phyloP scores from a whole-genome alignment of 2,888 invertebrate species.

The Germaria angustata region DNA sequence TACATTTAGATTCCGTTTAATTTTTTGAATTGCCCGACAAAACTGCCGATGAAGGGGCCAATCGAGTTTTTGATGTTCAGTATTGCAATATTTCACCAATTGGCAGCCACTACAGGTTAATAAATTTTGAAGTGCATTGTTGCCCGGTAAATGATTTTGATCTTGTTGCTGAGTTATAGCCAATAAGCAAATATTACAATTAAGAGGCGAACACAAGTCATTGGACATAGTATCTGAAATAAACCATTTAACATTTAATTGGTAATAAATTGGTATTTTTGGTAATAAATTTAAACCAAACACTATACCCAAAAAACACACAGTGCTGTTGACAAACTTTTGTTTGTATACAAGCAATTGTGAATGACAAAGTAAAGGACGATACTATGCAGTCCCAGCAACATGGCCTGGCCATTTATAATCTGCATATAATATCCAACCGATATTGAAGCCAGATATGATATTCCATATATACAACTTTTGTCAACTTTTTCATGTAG shows the following conservation, averaged over 20 bases:
- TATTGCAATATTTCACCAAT: constrained; percentile 83
- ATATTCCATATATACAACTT: no score
- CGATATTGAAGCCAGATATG: no score
- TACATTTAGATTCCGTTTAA: constrained; percentile 66
- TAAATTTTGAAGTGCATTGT: background rate
- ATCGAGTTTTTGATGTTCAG: constrained; percentile 84
- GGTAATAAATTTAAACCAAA: no score
- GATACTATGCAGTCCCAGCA: no score
- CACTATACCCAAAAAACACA: no score
- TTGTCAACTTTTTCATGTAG: no score
- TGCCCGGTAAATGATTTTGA: background rate
- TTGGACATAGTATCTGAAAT: constrained; percentile 48
- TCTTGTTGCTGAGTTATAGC: background rate
- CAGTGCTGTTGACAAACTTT: no score
- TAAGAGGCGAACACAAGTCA: constrained; percentile 62
- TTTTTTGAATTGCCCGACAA: constrained; percentile 80
- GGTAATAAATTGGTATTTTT: no score
- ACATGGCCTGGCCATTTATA: no score
- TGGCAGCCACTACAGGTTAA: constrained; percentile 83
- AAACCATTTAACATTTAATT: no score
- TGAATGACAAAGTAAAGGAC: no score
- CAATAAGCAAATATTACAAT: constrained; percentile 67
- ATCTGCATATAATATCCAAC: no score
- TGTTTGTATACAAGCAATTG: constrained; percentile 14
- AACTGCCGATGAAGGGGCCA: constrained; percentile 83